Evolutionary conservation across 64 coral and sea anemone species (phyloP), one percentile per base, ranked within the genome.

Genomic region (Catalaphyllia jardinei): DNA sequence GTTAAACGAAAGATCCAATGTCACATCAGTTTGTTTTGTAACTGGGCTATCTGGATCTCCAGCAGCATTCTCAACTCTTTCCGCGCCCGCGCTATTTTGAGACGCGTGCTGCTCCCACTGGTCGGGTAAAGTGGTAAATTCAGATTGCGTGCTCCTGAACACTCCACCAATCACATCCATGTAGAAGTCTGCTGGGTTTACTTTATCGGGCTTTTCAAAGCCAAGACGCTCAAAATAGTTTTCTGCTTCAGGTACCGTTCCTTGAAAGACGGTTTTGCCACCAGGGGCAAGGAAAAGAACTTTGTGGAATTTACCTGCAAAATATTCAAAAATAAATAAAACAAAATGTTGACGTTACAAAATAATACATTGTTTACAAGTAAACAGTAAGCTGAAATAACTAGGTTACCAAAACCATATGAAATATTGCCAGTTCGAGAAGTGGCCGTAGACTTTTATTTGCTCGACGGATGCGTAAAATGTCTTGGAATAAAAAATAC

Each of bases 111-210:
- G 80, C 77, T 92, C 94, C 83, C 90, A 90, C 35, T 13, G 8
- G 14, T 84, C 88, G 76, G 78, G 86, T 62, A 67, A 75, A 82
- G 30, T 79, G 73, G 59, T 86, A 85, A 49, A 42, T 19, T 1
- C 75, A 71, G 25, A 85, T 52, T 50, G 60, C 72, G 7, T 25
- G n/a, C 24, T 90, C 15, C 93, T 81, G 28, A 87, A 73, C 16
- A 93, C 16, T 62, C 94, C 94, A n/a, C 94, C 91, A 31, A 96
- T 96, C 0, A 96, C 87, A 29, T 96, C 94, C 94, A 96, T 96
- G 79, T 93, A 96, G 28, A 96, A 96, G 50, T 96, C 94, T 75
- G 94, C 94, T 14, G 94, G 94, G 76, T 96, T 96, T 24, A 96
- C 90, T 61, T 96, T 90, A 35, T 35, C 52, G 52, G 52, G 52